Evolutionary conservation across 92 coral and sea anemone genomes (phyloP).

Genomic region (Umimayanthus chanpuru): DNA sequence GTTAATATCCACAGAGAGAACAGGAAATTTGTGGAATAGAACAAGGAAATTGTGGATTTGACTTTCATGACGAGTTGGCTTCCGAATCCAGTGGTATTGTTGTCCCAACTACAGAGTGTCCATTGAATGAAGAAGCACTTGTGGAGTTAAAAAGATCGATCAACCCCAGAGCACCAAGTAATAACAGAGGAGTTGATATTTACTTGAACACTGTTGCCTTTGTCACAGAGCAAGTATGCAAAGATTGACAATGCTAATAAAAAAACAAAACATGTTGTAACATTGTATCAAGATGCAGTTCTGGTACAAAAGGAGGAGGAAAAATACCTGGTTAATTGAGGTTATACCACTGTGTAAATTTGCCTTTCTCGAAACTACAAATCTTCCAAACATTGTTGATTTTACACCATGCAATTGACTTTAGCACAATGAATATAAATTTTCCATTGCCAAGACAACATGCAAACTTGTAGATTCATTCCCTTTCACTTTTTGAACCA

Average conservation of each 20-base stretch:
- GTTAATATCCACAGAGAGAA: slow-evolving; percentile 52
- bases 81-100: slow-evolving; percentile 47
- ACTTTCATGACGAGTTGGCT: too few species aligned
- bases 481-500: too few species aligned
- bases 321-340: too few species aligned
- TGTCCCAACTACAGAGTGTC: slow-evolving; percentile 62
- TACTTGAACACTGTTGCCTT: slow-evolving; percentile 54
- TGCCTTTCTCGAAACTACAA: too few species aligned
- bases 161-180: slow-evolving; percentile 47
- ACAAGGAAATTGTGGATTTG: background rate
- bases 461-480: too few species aligned
- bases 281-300: too few species aligned
- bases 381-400: too few species aligned
- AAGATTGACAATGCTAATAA: too few species aligned
- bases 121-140: slow-evolving; percentile 60
- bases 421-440: background rate
- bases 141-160: slow-evolving; percentile 35
- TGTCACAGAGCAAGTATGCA: slow-evolving; percentile 41
- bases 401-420: background rate
- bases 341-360: too few species aligned
- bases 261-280: too few species aligned
- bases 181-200: slow-evolving; percentile 52
- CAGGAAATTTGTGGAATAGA: slow-evolving; percentile 50
- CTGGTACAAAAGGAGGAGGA: too few species aligned
- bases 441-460: too few species aligned